Evolutionary conservation across 2,113 vertebrate species (phyloP).

Genomic region (Neolamprologus tretocephalus): DNA sequence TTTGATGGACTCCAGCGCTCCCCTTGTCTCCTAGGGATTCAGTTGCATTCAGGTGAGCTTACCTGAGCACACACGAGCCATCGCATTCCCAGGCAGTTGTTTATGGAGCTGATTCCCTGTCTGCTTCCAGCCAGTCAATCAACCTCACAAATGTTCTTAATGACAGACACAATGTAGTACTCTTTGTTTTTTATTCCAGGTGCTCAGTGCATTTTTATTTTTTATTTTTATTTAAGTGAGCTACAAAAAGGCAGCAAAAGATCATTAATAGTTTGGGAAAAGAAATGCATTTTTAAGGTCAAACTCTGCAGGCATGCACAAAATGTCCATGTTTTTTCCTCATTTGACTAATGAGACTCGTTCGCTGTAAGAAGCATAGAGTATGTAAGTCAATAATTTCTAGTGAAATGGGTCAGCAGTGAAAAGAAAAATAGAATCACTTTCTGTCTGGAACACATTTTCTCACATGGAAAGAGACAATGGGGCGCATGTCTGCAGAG

Average conservation of each 20-base stretch:
- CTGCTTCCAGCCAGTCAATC: constrained; percentile 56
- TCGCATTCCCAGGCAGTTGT: constrained; percentile 47
- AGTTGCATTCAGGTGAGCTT: constrained; percentile 53
- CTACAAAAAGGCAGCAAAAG: neutral
- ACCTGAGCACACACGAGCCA: constrained; percentile 41
- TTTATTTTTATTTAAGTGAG: neutral
- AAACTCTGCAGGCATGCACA: neutral
- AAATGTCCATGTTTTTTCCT: neutral
- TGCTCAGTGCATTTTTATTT: neutral
- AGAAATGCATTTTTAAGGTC: neutral
- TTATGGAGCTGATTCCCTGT: constrained; percentile 51
- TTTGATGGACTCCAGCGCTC: neutral
- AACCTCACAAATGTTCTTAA: constrained; percentile 39
- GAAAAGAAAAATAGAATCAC: neutral
- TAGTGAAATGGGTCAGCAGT: neutral
- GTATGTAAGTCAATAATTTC: constrained; percentile 11
- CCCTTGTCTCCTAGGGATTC: constrained; percentile 26
- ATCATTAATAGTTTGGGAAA: neutral
- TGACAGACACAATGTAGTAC: constrained; percentile 48
- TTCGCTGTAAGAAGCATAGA: neutral
- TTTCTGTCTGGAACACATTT: neutral
- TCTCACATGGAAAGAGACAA: neutral
- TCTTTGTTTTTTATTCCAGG: constrained; percentile 52
- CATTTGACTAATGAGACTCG: neutral
- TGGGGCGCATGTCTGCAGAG: neutral